A percentile compares a stretch with the other conserved stretches of the same genome.
Evolutionary conservation across 2,797 vertebrate genomes (phyloP).

Genomic region (Crax fasciolata): DNA sequence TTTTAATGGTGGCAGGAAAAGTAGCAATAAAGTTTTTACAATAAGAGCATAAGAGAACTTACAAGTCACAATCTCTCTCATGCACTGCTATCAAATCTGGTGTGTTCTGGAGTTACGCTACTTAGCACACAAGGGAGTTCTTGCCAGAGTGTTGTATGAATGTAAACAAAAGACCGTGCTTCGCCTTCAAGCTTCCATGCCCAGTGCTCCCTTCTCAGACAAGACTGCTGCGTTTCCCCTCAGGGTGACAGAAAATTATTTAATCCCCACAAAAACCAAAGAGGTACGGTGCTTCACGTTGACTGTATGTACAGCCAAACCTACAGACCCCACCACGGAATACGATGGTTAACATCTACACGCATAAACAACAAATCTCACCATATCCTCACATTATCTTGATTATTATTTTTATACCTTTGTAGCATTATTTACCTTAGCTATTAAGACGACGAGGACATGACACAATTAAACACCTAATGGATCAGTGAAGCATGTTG

Average conservation of each 20-base stretch:
- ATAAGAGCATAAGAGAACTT: not conserved
- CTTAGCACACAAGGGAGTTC: not conserved
- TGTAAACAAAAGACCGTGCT: not conserved
- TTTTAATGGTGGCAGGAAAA: not conserved
- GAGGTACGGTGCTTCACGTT: not conserved
- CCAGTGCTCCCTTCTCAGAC: not conserved
- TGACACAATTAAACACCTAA: not conserved
- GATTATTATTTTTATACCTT: too few relatives aligned
- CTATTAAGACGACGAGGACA: not conserved
- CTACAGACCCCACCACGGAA: not conserved
- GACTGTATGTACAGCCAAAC: not conserved
- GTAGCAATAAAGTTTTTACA: not conserved
- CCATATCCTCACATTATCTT: not conserved
- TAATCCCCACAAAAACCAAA: not conserved
- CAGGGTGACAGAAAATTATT: not conserved
- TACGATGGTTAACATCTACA: not conserved
- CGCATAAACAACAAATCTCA: not conserved
- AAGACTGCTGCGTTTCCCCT: not conserved
- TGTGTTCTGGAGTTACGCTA: not conserved
- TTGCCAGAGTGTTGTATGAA: not conserved
- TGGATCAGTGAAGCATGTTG: not conserved
- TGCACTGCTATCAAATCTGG: not conserved
- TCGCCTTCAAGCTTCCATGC: too few relatives aligned
- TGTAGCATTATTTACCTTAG: not conserved
- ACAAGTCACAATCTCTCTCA: not conserved